Evolutionary conservation across 2,888 invertebrate genomes (phyloP).

Genomic region (Aleiodes leptofemur): DNA sequence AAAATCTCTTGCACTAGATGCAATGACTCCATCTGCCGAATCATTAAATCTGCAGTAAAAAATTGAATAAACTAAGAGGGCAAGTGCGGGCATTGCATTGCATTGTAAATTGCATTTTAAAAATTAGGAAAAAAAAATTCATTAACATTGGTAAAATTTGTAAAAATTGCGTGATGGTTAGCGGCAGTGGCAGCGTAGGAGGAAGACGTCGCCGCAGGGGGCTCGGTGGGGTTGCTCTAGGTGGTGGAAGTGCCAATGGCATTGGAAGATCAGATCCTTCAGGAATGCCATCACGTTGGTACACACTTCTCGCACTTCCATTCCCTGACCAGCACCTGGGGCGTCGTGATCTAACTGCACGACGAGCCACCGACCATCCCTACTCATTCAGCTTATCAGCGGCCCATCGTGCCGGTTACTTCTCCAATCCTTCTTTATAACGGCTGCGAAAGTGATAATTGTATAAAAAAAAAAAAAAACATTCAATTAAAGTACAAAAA

Average conservation of each 20-base stretch:
- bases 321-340: conserved; percentile 96
- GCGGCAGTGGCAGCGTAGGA: conserved; percentile 72
- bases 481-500: conserved; percentile 17
- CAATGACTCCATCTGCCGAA: too few species aligned
- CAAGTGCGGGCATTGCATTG: conserved; percentile 25
- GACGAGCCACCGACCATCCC: conserved; percentile 78
- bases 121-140: conserved; percentile 25
- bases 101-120: conserved; percentile 18
- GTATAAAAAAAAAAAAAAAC: not conserved
- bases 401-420: conserved; percentile 88
- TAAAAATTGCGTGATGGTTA: conserved; percentile 65
- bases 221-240: conserved; percentile 72
- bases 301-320: conserved; percentile 92
- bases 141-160: conserved; percentile 47
- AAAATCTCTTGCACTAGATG: too few species aligned
- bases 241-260: conserved; percentile 67
- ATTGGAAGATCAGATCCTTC: conserved; percentile 72
- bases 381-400: conserved; percentile 83
- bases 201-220: conserved; percentile 73
- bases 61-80: not conserved
- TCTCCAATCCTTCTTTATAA: conserved; percentile 84
- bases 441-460: conserved; percentile 37
- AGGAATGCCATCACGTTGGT: conserved; percentile 89
- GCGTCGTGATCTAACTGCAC: conserved; percentile 83
- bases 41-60: too few species aligned